These are phyloP conservation scores for Sterrhoptilus dennistouni DNA, from an alignment of 2,113 vertebrate species.

Conservation along the genomic window DNA sequence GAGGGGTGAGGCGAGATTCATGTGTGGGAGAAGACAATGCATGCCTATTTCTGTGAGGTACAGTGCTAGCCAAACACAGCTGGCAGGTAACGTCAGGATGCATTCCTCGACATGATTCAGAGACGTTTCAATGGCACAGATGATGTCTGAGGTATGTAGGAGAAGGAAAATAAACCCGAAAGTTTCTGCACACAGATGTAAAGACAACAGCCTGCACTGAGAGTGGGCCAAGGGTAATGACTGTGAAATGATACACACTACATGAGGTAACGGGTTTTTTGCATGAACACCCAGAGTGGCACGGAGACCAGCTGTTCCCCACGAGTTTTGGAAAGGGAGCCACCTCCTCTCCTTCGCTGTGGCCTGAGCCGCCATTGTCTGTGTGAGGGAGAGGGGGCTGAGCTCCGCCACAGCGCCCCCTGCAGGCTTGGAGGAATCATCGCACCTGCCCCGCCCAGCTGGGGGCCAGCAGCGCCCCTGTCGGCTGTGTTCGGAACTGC, in stretches of 20 bases:
- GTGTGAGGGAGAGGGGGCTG: background rate
- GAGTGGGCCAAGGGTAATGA: background rate
- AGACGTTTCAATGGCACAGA: background rate
- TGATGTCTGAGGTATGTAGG: background rate
- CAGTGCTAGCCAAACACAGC: background rate
- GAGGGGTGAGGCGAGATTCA: background rate
- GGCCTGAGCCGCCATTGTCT: accelerated
- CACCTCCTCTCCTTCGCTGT: too few species aligned
- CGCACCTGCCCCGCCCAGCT: too few species aligned
- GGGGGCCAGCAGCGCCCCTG: background rate
- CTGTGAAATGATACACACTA: background rate
- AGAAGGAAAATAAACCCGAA: background rate
- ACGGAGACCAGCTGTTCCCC: background rate
- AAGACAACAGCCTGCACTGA: background rate
- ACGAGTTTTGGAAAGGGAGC: background rate
- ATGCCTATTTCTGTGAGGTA: background rate
- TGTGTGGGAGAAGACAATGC: background rate
- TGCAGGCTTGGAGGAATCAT: background rate
- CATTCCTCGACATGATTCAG: background rate
- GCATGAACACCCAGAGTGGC: background rate
- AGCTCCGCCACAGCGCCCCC: background rate
- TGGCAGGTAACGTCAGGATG: background rate
- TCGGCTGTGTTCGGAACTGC: background rate
- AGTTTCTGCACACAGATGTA: background rate
- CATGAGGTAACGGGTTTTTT: background rate